phyloP scores from a whole-genome alignment of 2,888 invertebrate genomes.

The Homarus gammarus region DNA sequence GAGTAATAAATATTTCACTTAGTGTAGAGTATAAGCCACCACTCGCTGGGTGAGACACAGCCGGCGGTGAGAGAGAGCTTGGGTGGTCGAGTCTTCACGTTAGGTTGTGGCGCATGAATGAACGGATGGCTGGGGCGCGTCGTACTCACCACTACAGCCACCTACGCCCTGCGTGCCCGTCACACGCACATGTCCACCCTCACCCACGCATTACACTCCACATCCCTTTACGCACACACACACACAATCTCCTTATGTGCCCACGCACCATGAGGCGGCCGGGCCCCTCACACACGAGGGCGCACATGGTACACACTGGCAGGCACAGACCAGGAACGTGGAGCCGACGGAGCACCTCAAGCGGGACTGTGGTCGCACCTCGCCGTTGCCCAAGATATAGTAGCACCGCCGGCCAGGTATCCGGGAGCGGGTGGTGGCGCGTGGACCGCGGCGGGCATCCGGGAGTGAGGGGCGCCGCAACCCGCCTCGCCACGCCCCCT shows the following conservation, averaged over 20 bases:
- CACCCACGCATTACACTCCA: constrained; percentile 5
- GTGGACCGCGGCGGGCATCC: constrained; percentile 41
- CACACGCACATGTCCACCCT: neutral
- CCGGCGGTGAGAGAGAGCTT: constrained; percentile 6
- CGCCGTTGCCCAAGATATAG: constrained; percentile 61
- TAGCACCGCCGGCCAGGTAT: constrained; percentile 53
- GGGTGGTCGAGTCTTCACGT: constrained; percentile 18
- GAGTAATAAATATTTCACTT: too few relatives aligned
- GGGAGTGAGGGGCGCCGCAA: constrained; percentile 36
- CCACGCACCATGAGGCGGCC: neutral
- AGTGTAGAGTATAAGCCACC: too few relatives aligned
- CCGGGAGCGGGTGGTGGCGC: constrained; percentile 46
- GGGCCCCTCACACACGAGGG: neutral
- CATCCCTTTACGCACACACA: neutral
- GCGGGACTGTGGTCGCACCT: constrained; percentile 44
- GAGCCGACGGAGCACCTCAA: constrained; percentile 32
- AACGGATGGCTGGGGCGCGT: constrained; percentile 41
- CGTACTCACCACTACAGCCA: constrained; percentile 40
- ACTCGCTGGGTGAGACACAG: neutral
- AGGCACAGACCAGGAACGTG: constrained; percentile 3
- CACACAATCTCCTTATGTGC: neutral
- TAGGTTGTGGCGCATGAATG: constrained; percentile 58
- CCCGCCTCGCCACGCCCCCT: constrained; percentile 44
- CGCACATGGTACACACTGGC: neutral
- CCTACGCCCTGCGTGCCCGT: constrained; percentile 33